phyloP scores from a whole-genome alignment of 2,113 vertebrate species.

The Channa argus region DNA sequence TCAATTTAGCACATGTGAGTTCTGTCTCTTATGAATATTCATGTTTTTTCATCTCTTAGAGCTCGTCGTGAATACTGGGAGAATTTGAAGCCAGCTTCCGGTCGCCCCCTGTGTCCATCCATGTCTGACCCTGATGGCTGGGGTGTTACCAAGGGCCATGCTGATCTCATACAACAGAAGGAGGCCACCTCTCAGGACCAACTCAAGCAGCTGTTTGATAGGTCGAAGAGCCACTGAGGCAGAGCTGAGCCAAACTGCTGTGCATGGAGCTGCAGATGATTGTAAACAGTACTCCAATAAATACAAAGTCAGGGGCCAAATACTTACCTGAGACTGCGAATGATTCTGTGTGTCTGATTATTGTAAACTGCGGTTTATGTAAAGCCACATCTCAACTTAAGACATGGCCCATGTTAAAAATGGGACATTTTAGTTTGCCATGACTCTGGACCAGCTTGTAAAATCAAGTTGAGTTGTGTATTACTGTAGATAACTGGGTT shows the following conservation, averaged over 20 bases:
- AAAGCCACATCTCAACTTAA: slow-evolving; percentile 22
- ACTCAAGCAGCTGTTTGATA: slow-evolving; percentile 74
- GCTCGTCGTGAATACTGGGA: slow-evolving; percentile 93
- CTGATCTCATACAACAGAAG: slow-evolving; percentile 92
- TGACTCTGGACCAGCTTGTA: slow-evolving; percentile 60
- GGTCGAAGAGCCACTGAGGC: slow-evolving; percentile 70
- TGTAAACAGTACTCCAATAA: slow-evolving; percentile 15
- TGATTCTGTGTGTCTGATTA: slow-evolving; percentile 16
- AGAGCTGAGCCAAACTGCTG: background rate
- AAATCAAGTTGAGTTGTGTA: slow-evolving; percentile 46
- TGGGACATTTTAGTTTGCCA: slow-evolving; percentile 52
- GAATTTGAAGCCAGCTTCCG: slow-evolving; percentile 89
- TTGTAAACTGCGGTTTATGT: slow-evolving; percentile 13
- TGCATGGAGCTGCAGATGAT: slow-evolving; percentile 12
- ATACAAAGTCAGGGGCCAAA: slow-evolving; percentile 13
- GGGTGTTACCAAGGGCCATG: slow-evolving; percentile 91
- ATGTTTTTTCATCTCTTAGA: slow-evolving; percentile 67
- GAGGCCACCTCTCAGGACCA: slow-evolving; percentile 87
- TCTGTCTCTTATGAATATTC: background rate
- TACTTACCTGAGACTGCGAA: slow-evolving; percentile 27
- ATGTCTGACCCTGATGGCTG: slow-evolving; percentile 88
- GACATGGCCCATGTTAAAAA: too few species aligned
- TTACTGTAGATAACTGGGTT: background rate
- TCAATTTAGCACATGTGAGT: background rate
- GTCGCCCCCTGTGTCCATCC: slow-evolving; percentile 88